Conservation (phyloP, 1,140 invertebrate genomes). For the Drosophila ohnishii region DNA sequence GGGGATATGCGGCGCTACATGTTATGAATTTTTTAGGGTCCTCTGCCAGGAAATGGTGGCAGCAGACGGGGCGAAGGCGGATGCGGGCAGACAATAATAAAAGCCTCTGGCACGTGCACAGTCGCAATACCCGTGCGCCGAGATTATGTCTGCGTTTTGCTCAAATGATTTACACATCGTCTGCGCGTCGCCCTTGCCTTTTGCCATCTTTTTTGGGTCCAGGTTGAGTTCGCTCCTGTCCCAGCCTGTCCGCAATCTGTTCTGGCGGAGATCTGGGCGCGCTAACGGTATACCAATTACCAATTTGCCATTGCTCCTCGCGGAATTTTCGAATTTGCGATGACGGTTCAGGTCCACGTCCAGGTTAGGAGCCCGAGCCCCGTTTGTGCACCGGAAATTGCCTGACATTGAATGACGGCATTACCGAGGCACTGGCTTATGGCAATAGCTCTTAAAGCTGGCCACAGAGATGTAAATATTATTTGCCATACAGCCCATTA, state of each 20-base stretch:
- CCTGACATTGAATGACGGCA: constrained; percentile 39
- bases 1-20: constrained; percentile 48
- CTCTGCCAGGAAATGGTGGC: background rate
- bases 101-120: constrained; percentile 53
- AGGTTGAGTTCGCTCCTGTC: constrained; percentile 1
- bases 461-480: constrained; percentile 24
- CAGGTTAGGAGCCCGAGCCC: background rate
- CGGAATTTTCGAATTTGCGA: constrained; percentile 59
- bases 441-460: constrained; percentile 36
- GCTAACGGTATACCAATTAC: constrained; percentile 66
- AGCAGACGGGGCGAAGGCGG: background rate
- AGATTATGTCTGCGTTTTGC: constrained; percentile 70
- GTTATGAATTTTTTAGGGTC: constrained; percentile 61
- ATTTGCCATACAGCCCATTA: background rate
- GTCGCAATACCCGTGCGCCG: constrained; percentile 39
- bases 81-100: constrained; percentile 44
- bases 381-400: constrained; percentile 37
- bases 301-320: constrained; percentile 55
- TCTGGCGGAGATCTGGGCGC: constrained; percentile 35
- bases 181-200: constrained; percentile 12
- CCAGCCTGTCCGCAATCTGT: constrained; percentile 15
- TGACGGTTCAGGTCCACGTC: constrained; percentile 1
- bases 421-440: constrained; percentile 34
- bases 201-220: constrained; percentile 1
- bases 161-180: constrained; percentile 72